Base-by-base conservation (phyloP, 2,888 invertebrate genomes). In the Antitype chi region DNA sequence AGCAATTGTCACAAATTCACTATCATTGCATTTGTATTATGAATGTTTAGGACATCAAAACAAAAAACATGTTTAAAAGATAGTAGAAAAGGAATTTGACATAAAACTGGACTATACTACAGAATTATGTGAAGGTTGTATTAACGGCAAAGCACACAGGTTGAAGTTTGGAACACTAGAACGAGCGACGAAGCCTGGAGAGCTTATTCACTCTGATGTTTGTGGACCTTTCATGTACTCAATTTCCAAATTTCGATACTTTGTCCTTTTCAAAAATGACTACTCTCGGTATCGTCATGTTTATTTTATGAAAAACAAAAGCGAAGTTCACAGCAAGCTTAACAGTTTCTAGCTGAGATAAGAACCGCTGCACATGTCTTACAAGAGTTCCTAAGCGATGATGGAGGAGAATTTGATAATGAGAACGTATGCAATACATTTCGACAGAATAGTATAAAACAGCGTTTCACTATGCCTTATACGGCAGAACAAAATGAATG, bases 261-360 rank as follows among this genome's bases (percentile, higher is more conserved):
- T 55, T 55, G n/a, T 55, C n/a, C 53, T n/a, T 23, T 55, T 55
- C n/a, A 55, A 55, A 55, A 11, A 55, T 4, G 11, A 11, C 23
- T 55, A n/a, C 55, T 55, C 55, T 55, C 55, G 55, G n/a, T 55
- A 55, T n/a, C 53, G 53, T 55, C n/a, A n/a, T 55, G n/a, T 55
- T 4, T 55, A 55, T n/a, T 55, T 55, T 11, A 55, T 55, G 13
- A n/a, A 13, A n/a, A 11, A 55, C 13, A 55, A 55, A 55, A 55
- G 55, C 13, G 13, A n/a, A n/a, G 1, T 55, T 55, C n/a, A n/a
- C 55, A n/a, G 55, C 11, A 55, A 55, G 13, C n/a, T 53, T 9
- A 23, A 53, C 53, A 53, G 23, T 53, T 53, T n/a, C 11, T 55
- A 55, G 55, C n/a, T 55, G 13, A 55, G n/a, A 55, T n/a, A 55